Evolutionary conservation across 2,113 vertebrate species (phyloP), one percentile per base, ranked within the genome.

Genomic region (Xenopus laevis): DNA sequence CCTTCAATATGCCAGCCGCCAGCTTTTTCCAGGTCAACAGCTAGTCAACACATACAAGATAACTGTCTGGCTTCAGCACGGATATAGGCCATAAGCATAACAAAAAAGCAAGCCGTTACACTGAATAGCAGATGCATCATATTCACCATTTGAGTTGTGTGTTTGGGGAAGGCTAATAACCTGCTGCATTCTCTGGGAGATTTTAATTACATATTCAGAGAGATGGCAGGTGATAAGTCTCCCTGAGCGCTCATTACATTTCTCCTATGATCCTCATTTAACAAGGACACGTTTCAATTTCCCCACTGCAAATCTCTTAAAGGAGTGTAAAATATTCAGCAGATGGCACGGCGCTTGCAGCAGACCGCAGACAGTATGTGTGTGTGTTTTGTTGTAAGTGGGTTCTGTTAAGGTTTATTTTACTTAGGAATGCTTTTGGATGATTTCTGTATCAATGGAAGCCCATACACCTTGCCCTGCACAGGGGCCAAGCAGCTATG

Each of bases 391-490:
- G 59, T 40, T 3, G 7, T 33, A 20, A 50, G 16, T 62, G 20
- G 57, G 7, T 16, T 16, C 17, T 1, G 45, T 18, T 59, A 45
- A 50, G 45, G 40, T 33, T 13, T 50, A 16, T 50, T 11, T 53
- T 71, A 17, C 18, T 27, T 20, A 33, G 21, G 15, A 27, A 71
- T 33, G 20, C 12, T 23, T 27, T 61, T 40, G 30, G 44, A 47
- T 47, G 17, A 27, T 8, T 20, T 33, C 67, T 57, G 30, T 33
- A 30, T 55, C 16, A 58, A 17, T 21, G 53, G 46, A 20, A 21
- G 68, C 23, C 71, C 71, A 64, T 61, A 72, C 60, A 72, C 61
- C 45, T 61, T 40, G 20, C 70, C 60, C 50, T 9, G 47, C 46
- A n/a, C 70, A 62, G 70, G 8, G 59, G 59, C 45, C n/a, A 59